Base-by-base conservation (phyloP, 2,888 invertebrate genomes). In the Dolomedes plantarius region DNA sequence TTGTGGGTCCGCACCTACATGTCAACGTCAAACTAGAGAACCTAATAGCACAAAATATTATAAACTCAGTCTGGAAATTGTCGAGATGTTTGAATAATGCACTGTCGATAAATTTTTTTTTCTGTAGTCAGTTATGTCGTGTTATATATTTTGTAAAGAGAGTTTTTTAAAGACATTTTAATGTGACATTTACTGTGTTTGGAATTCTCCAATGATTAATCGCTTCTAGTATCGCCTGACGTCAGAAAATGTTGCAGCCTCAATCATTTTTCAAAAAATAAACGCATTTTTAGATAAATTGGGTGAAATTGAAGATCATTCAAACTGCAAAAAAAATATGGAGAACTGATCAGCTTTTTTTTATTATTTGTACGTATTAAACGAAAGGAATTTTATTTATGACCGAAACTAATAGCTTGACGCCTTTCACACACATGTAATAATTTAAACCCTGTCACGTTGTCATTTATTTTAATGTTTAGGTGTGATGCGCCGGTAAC, bases 11-110 rank as follows among this genome's bases (percentile, higher is more conserved):
- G 23, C 2, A 56, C 56, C 3, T 56, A 1, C 23, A 6, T 56
- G 56, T 23, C 56, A 56, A 56, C 56, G 56, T 56, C 56, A 23
- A 56, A 23, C 16, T 46, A 19, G 9, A 27, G 65, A 29, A 39
- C 13, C 11, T 67, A 75, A 67, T 65, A 65, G 27, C 31, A 41
- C 36, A 46, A 39, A 31, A 31, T 62, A 62, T 62, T 75, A 39
- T 65, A 46, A 19, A 41, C n/a, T 27, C 65, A 19, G 32, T 64
- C 9, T 56, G 23, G 11, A 56, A 23, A 56, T 56, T 56, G 56
- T 56, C 23, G 23, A 56, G 23, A 23, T 19, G 56, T 23, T 56
- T 56, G 56, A 56, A 56, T 56, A 56, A 56, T 56, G 23, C 23
- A 23, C 23, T 23, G 5, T 23, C 56, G 16, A 56, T 56, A 23